Base-by-base conservation (phyloP, 2,888 invertebrate species). In the Lydus trimaculatus region DNA sequence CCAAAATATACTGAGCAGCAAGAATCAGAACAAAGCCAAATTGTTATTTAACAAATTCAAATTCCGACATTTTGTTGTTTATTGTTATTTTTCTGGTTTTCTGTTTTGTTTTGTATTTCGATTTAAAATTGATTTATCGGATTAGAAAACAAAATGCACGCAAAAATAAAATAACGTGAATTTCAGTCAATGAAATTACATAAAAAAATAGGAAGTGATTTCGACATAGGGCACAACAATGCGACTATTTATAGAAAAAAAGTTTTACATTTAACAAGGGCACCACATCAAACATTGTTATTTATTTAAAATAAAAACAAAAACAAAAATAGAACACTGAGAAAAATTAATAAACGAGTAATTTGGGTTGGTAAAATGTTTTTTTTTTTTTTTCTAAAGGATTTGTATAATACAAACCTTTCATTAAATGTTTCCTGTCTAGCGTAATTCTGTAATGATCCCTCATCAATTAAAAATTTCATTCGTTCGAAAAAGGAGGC, bases 401-500 rank as follows among this genome's bases (percentile, higher is more conserved):
- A 33, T 9, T 33, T 36, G 1, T 11, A 1, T 20, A 48, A 58
- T 25, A 62, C 76, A 89, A 90, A 98, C 98, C 97, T 98, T 88
- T 97, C 97, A 87, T 98, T 98, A 87, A 99, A 99, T 36, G 95
- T 96, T 84, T 96, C 95, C 83, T 94, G 92, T 77, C 96, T 94
- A 11, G 99, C 97, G 86, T 98, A 99, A 86, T 95, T 97, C 86
- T 99, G 99, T 64, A 99, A 91, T 84, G 98, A 98, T 83, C 97
- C 97, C 85, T 98, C 97, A 85, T 99, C 98, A 76, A 99, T 97
- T 74, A 99, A 90, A 88, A 99, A 99, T 84, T 96, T 96, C 95
- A 98, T 97, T 80, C 98, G 91, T 84, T 99, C 97, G 84, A 97
- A 98, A 90, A 99, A 99, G 0, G 98, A 97, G 0, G 98, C 98